Evolutionary conservation across 1,140 invertebrate genomes (phyloP).

Genomic region (Elysia chlorotica): DNA sequence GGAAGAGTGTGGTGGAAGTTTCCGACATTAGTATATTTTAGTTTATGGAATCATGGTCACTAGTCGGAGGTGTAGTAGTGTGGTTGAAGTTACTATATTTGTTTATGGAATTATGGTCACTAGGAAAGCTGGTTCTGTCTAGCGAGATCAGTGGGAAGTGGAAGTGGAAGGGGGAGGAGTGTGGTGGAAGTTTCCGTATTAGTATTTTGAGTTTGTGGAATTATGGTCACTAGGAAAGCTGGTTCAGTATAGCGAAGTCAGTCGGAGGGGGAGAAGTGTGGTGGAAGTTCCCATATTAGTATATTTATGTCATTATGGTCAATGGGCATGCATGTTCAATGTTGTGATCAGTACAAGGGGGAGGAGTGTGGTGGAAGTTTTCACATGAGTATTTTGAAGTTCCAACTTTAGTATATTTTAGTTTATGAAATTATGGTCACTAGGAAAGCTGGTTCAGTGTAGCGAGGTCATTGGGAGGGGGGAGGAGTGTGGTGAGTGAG

Average conservation of each 20-base stretch:
- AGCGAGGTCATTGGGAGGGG: neutral
- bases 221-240: neutral
- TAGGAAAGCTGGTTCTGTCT: constrained; percentile 25
- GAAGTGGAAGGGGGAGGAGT: neutral
- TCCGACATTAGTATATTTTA: neutral
- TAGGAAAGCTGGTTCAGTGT: constrained; percentile 22
- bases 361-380: neutral
- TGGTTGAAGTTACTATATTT: too few species aligned
- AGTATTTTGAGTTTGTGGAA: neutral
- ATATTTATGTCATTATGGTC: neutral
- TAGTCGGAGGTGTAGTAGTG: neutral
- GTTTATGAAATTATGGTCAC: too few species aligned
- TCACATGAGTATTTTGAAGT: too few species aligned
- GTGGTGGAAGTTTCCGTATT: neutral
- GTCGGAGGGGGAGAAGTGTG: neutral
- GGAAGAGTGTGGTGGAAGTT: neutral
- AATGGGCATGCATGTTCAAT: too few species aligned
- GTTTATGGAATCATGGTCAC: neutral
- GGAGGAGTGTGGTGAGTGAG: neutral
- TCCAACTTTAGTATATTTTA: too few species aligned
- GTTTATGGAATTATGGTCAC: too few species aligned
- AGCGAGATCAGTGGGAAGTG: neutral
- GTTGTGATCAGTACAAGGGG: neutral
- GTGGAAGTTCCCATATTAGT: neutral
- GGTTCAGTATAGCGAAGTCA: too few species aligned